Percentiles rank a stretch among this genome's conserved stretches.
Conservation (phyloP, 1,140 invertebrate genomes). For the Drosophila sturtevanti region DNA sequence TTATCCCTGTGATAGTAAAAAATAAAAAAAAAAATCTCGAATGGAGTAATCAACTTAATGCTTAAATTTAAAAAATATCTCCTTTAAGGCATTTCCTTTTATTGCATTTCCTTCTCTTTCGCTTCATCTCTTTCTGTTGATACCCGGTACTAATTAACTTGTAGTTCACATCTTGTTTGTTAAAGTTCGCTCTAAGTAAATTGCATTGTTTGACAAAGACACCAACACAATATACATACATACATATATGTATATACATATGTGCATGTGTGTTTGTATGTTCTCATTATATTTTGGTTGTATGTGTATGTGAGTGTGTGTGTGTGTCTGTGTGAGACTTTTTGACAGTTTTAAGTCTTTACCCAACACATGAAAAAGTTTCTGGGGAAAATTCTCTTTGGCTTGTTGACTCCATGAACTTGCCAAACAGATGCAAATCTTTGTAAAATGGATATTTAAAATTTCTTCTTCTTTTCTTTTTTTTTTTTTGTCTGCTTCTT, state of each 20-base stretch:
- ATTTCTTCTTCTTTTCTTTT: constrained; percentile 36
- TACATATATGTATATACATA: no score
- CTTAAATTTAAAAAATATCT: not conserved
- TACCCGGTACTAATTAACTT: constrained; percentile 56
- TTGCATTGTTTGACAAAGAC: constrained; percentile 69
- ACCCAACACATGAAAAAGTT: constrained; percentile 44
- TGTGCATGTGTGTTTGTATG: no score
- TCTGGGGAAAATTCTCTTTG: constrained; percentile 52
- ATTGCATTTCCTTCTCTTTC: not conserved
- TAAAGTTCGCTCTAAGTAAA: constrained; percentile 50
- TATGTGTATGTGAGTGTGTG: constrained; percentile 31
- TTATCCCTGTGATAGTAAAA: not conserved
- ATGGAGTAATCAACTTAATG: not conserved
- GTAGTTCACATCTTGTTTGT: constrained; percentile 38
- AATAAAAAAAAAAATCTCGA: no score
- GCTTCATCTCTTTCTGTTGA: not conserved
- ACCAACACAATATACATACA: constrained; percentile 24
- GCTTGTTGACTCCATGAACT: constrained; percentile 68
- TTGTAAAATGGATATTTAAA: constrained; percentile 47
- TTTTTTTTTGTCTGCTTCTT: constrained; percentile 33
- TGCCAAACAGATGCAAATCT: constrained; percentile 54
- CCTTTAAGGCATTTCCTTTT: not conserved
- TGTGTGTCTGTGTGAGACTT: constrained; percentile 53
- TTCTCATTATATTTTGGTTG: no score
- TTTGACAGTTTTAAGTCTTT: constrained; percentile 62